Evolutionary conservation across 1,140 invertebrate genomes (phyloP).

Genomic region (Lasioglossum albipes): DNA sequence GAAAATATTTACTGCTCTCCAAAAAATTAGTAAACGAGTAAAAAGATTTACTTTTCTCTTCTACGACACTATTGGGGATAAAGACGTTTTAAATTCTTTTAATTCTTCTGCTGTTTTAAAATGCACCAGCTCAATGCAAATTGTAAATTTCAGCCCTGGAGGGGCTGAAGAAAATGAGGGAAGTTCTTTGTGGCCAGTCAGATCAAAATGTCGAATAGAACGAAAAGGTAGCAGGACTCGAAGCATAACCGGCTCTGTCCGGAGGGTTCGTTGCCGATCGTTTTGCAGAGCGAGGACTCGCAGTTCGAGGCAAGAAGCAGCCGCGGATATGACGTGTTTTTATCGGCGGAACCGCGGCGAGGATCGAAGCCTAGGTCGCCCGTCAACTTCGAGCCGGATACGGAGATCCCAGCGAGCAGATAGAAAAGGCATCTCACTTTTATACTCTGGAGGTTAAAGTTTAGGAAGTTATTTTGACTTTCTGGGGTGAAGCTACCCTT

Average conservation of each 20-base stretch:
- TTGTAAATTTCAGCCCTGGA: no score
- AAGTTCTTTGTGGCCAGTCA: no score
- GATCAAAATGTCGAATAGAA: no score
- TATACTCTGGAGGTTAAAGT: conserved; percentile 74
- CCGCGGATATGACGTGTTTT: conserved; percentile 70
- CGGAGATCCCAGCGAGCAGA: conserved; percentile 63
- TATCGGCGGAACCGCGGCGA: conserved; percentile 53
- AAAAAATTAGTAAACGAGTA: no score
- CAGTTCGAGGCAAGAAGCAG: conserved; percentile 40
- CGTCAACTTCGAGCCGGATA: conserved; percentile 59
- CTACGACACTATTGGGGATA: no score
- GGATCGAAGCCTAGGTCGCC: conserved; percentile 14
- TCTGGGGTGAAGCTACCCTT: conserved; percentile 46
- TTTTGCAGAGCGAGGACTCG: conserved; percentile 41
- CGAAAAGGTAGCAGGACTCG: background rate
- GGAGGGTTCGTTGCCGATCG: conserved; percentile 18
- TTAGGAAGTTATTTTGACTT: conserved; percentile 76
- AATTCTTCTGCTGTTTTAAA: no score
- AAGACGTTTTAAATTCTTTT: no score
- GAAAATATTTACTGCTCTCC: no score
- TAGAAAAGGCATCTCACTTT: conserved; percentile 70
- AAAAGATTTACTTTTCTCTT: no score
- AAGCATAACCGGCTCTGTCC: background rate
- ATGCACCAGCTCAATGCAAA: no score
- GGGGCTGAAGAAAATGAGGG: no score